phyloP scores from a whole-genome alignment of 2,888 invertebrate species.

The Drosophila paramelanica region DNA sequence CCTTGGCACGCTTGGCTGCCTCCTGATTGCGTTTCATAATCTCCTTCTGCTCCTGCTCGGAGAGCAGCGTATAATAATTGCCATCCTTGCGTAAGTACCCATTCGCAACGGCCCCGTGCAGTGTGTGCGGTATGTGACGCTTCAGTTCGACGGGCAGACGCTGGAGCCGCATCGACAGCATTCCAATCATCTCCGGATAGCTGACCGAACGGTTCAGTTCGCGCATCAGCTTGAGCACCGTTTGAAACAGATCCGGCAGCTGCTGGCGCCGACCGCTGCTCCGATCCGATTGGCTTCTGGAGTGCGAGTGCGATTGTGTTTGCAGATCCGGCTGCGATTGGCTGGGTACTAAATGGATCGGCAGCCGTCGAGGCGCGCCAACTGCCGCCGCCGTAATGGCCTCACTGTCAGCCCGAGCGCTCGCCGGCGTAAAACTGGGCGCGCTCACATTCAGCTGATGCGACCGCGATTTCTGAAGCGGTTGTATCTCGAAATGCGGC shows the following conservation, averaged over 20 bases:
- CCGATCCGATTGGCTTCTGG: conserved; percentile 1
- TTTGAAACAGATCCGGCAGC: conserved; percentile 49
- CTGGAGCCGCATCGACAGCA: conserved; percentile 49
- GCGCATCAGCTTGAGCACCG: conserved; percentile 46
- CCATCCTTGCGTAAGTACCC: conserved; percentile 64
- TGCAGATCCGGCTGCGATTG: conserved; percentile 46
- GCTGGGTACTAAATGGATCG: conserved; percentile 19
- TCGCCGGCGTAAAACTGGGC: conserved; percentile 47
- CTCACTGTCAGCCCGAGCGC: conserved; percentile 14
- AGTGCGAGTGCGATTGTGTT: neutral
- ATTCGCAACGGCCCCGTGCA: conserved; percentile 57
- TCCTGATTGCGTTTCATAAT: conserved; percentile 58
- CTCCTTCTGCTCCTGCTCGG: conserved; percentile 58
- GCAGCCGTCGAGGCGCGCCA: neutral
- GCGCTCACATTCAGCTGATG: conserved; percentile 57
- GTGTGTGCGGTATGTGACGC: conserved; percentile 58
- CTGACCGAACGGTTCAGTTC: conserved; percentile 58
- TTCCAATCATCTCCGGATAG: conserved; percentile 57
- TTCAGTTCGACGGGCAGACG: conserved; percentile 59
- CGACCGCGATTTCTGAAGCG: conserved; percentile 10
- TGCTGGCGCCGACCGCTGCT: conserved; percentile 27
- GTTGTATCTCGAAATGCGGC: conserved; percentile 4
- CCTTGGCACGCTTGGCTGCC: conserved; percentile 65
- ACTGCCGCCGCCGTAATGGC: neutral
- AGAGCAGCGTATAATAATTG: conserved; percentile 50